Evolutionary conservation across 2,888 invertebrate species (phyloP).

Genomic region (Watsonalla cultraria): DNA sequence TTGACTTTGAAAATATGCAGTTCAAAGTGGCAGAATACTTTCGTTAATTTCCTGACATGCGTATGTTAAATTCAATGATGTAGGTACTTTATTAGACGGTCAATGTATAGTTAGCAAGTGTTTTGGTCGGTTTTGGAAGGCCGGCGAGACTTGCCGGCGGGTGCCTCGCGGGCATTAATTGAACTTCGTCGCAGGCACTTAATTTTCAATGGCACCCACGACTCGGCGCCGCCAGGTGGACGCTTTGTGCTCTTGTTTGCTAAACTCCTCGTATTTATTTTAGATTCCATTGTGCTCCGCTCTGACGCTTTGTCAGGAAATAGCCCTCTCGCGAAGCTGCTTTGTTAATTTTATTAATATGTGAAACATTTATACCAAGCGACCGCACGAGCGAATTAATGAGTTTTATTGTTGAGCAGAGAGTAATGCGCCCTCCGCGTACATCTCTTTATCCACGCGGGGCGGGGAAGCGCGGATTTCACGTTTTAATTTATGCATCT

Average conservation of each 20-base stretch:
- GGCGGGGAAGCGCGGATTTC: constrained; percentile 42
- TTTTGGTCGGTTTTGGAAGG: constrained; percentile 16
- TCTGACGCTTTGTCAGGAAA: constrained; percentile 70
- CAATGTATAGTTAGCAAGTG: not conserved
- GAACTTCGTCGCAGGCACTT: constrained; percentile 59
- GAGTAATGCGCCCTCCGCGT: constrained; percentile 60
- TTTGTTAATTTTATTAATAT: constrained; percentile 79
- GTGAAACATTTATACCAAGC: constrained; percentile 76
- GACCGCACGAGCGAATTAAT: constrained; percentile 72
- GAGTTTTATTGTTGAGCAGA: constrained; percentile 73
- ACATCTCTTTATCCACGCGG: constrained; percentile 50
- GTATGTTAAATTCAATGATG: constrained; percentile 2
- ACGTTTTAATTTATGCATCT: constrained; percentile 56
- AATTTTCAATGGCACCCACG: constrained; percentile 56
- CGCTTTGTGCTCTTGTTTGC: constrained; percentile 73
- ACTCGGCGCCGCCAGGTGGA: constrained; percentile 58
- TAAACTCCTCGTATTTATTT: constrained; percentile 76
- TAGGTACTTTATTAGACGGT: not conserved
- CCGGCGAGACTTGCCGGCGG: constrained; percentile 27
- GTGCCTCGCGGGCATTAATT: constrained; percentile 55
- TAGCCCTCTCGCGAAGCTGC: constrained; percentile 65
- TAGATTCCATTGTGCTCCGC: constrained; percentile 71
- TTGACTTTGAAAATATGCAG: no score
- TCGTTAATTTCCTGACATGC: no score
- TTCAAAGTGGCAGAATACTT: no score